Conservation (phyloP, 2,888 invertebrate genomes). For the Polydesmus complanatus region DNA sequence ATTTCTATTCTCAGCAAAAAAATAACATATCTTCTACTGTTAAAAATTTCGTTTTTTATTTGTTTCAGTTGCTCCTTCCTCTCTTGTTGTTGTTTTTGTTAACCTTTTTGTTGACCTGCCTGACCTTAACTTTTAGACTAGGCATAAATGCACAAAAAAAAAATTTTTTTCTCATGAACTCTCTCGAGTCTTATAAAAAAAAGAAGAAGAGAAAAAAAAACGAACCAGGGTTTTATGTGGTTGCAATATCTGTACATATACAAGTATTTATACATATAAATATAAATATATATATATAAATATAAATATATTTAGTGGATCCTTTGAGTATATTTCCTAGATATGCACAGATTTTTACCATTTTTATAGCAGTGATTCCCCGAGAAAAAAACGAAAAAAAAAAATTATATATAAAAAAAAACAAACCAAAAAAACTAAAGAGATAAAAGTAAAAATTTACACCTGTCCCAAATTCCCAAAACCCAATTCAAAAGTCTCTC, state of each 20-base stretch:
- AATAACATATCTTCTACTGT: too few species aligned
- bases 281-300: background rate
- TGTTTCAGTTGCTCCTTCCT: too few species aligned
- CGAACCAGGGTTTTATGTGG: constrained; percentile 14
- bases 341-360: constrained; percentile 21
- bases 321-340: constrained; percentile 18
- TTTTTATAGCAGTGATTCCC: constrained; percentile 20
- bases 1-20: too few species aligned
- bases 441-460: background rate
- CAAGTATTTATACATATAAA: constrained; percentile 12
- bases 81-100: background rate
- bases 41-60: too few species aligned
- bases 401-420: constrained; percentile 5
- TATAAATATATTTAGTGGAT: constrained; percentile 12
- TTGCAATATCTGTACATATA: constrained; percentile 14
- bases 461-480: background rate
- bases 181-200: background rate
- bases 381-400: constrained; percentile 14
- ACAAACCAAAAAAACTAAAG: background rate
- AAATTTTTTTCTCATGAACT: background rate
- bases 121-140: too few species aligned
- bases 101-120: background rate
- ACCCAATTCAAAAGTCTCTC: background rate
- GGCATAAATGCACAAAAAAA: too few species aligned
- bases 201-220: too few species aligned